These are phyloP conservation scores for Rotaria macrura DNA, from an alignment of 2,888 invertebrate genomes.

Conservation along the genomic window DNA sequence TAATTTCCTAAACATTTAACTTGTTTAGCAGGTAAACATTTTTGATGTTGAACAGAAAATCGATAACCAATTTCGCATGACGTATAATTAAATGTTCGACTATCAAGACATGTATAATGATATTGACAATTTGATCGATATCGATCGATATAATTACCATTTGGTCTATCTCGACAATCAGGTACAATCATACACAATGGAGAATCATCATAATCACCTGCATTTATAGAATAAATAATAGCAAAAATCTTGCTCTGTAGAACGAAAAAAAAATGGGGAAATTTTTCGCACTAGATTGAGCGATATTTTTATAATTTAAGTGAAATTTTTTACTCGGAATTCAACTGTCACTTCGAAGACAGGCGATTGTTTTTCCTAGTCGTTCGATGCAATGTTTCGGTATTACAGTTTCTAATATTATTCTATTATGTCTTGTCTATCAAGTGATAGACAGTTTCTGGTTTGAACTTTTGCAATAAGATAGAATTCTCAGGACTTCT, in stretches of 20 bases:
- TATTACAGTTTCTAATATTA: no score
- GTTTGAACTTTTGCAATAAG: no score
- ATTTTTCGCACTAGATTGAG: background rate
- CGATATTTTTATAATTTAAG: background rate
- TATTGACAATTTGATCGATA: slow-evolving; percentile 28
- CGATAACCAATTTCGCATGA: slow-evolving; percentile 28
- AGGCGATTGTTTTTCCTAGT: no score
- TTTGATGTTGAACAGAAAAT: slow-evolving; percentile 24
- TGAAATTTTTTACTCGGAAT: no score
- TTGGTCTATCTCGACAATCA: slow-evolving; percentile 23
- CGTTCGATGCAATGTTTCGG: no score
- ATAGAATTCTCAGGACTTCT: no score
- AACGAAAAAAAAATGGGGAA: background rate
- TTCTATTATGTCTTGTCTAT: no score
- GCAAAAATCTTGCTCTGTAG: background rate
- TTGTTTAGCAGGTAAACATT: slow-evolving; percentile 23
- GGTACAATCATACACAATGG: slow-evolving; percentile 31
- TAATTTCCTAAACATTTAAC: slow-evolving; percentile 25
- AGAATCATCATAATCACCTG: slow-evolving; percentile 29
- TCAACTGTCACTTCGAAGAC: no score
- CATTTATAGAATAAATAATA: no score
- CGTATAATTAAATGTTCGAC: slow-evolving; percentile 31
- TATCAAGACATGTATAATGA: slow-evolving; percentile 31
- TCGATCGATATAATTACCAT: slow-evolving; percentile 30
- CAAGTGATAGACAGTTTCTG: no score